Evolutionary conservation across 2,888 invertebrate genomes (phyloP), one percentile per base, ranked within the genome.

Genomic region (Phengaris arion): DNA sequence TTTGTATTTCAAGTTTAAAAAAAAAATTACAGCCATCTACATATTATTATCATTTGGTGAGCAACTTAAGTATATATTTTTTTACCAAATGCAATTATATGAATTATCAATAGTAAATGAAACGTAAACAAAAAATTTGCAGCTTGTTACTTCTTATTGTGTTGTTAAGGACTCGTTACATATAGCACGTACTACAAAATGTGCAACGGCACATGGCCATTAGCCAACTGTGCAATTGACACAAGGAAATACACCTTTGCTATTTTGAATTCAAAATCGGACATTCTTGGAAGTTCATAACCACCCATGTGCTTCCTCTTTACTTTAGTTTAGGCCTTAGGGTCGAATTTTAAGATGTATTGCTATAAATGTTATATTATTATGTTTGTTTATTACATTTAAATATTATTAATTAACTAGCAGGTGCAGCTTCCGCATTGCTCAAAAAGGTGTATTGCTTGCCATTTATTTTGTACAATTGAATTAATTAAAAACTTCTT

Each of bases 211-310:
- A 72, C 54, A 54, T 52, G 52, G 35, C 13, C 12, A 64, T 35
- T 52, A 35, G 13, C 13, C 12, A 64, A 64, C 52, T 72, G 76
- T 79, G 80, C 79, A 82, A 79, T 81, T 78, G 79, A 79, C 77
- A 78, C 74, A 78, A 82, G 85, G 85, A 84, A 83, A 84, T 84
- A 81, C 87, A 85, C 84, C 85, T 85, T 83, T 85, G 78, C 81
- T 78, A 72, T 76, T 76, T 15, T 13, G 55, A 70, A 72, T 70
- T 72, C 68, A n/a, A 76, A 76, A 59, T 75, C 54, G 13, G 73
- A 64, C 48, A 64, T 64, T 15, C 22, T 72, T 54, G 72, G 54
- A 35, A 72, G 22, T 54, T 12, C 45, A 72, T 35, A 72, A 72
- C 54, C 52, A 12, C 54, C 13, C 12, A 72, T 72, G 54, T 54